Conservation (phyloP, 2,888 invertebrate species). For the Acheta domesticus region DNA sequence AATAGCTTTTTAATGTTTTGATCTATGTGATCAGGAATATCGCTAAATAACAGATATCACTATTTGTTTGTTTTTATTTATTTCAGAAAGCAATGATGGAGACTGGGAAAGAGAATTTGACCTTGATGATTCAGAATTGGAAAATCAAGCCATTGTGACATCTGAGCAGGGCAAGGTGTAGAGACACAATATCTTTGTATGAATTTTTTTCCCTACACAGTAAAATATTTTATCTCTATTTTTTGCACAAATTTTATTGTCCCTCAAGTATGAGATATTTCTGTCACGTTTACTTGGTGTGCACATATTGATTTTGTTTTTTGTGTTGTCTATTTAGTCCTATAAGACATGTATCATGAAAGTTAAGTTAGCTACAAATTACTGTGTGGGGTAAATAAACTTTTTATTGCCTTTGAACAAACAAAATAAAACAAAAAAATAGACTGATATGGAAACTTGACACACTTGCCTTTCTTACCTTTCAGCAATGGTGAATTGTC, state of each 20-base stretch:
- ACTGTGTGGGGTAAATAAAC: neutral
- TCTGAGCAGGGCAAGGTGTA: constrained; percentile 22
- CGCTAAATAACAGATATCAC: too few relatives aligned
- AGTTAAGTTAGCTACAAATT: too few relatives aligned
- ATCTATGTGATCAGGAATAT: too few relatives aligned
- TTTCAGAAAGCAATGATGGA: constrained; percentile 39
- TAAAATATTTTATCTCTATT: neutral
- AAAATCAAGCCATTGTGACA: constrained; percentile 11
- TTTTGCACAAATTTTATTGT: constrained; percentile 4
- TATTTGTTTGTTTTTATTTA: constrained; percentile 18
- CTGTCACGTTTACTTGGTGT: constrained; percentile 3
- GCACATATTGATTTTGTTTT: neutral
- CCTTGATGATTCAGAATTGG: constrained; percentile 36
- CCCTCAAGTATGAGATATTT: neutral
- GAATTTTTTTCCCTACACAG: neutral
- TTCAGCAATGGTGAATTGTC: too few relatives aligned
- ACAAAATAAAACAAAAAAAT: neutral
- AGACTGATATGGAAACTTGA: neutral
- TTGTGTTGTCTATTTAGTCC: neutral
- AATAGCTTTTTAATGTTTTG: too few relatives aligned
- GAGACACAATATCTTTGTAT: neutral
- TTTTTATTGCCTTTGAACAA: neutral
- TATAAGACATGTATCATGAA: too few relatives aligned
- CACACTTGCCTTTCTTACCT: neutral
- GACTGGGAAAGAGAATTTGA: constrained; percentile 62